Percentiles rank a stretch among this genome's conserved stretches.
phyloP scores from a whole-genome alignment of 2,113 vertebrate species.

The Acrocephalus kingi region DNA sequence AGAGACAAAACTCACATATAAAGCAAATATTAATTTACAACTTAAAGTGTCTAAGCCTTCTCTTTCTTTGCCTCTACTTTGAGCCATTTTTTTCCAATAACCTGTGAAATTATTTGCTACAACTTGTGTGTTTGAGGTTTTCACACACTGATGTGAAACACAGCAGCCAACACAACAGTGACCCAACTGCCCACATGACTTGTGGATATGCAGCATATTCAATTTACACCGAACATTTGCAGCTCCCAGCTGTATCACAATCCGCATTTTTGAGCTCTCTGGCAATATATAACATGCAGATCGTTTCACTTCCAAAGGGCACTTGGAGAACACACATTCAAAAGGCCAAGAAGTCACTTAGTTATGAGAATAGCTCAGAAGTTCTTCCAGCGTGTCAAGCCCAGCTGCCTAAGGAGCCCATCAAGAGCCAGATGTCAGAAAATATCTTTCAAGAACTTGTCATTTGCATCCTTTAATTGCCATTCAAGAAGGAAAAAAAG shows the following conservation, averaged over 20 bases:
- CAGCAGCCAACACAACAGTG: neutral
- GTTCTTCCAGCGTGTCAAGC: neutral
- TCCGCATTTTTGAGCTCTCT: neutral
- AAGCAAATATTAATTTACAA: neutral
- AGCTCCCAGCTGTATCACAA: neutral
- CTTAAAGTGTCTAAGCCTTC: neutral
- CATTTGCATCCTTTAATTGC: neutral
- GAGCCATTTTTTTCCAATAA: neutral
- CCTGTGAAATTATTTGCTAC: neutral
- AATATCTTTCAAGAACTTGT: neutral
- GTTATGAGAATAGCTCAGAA: neutral
- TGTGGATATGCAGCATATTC: neutral
- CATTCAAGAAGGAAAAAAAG: neutral
- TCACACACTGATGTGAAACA: neutral
- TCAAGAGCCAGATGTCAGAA: neutral
- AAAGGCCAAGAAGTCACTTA: neutral
- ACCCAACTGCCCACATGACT: neutral
- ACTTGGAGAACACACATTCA: neutral
- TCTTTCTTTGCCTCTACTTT: neutral
- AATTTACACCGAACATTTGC: rapidly evolving
- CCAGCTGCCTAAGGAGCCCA: neutral
- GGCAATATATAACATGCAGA: neutral
- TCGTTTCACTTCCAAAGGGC: neutral
- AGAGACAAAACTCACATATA: neutral
- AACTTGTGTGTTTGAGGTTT: rapidly evolving